Base-by-base conservation (phyloP, 2,888 invertebrate genomes). In the Amaurobius ferox region DNA sequence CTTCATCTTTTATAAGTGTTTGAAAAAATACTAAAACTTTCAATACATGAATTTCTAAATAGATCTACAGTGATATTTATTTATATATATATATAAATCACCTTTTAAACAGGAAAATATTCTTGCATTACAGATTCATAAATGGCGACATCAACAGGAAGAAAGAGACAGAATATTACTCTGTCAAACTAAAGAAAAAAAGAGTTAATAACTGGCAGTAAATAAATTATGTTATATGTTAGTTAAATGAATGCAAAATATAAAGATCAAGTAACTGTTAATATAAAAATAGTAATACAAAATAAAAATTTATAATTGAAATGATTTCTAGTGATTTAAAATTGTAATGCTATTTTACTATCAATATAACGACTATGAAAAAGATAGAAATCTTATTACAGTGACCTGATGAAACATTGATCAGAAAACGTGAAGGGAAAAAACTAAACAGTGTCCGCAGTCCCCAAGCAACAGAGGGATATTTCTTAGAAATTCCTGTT, bases 111-210 rank as follows among this genome's bases (percentile, higher is more conserved):
- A 30, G 74, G 74, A 39, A 74, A 74, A 62, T 62, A 74, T 23
- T 74, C 35, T 32, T 62, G 61, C 62, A 74, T 62, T 19, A 74
- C 11, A 19, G 32, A 16, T 35, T 74, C 64, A 28, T 74, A 74
- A n/a, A 74, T 62, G 6, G 23, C 35, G 35, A 61, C 64, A 64
- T 74, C 74, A 28, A 62, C 62, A 26, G 23, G 35, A n/a, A 61
- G 32, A 26, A 74, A 74, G 11, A 74, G 39, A 28, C 74, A 74
- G 28, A 74, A 74, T 13, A 74, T 74, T 7, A 74, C 40, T 28
- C 74, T 30, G 32, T 74, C 74, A 74, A 74, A 26, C 74, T 74
- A 39, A 26, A 71, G n/a, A 16, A 44, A 29, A 44, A 0, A 68
- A 26, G 39, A 13, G 5, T n/a, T 9, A 19, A 19, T 7, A 32